Conservation (phyloP, 2,888 invertebrate species). For the Rhogogaster chlorosoma region DNA sequence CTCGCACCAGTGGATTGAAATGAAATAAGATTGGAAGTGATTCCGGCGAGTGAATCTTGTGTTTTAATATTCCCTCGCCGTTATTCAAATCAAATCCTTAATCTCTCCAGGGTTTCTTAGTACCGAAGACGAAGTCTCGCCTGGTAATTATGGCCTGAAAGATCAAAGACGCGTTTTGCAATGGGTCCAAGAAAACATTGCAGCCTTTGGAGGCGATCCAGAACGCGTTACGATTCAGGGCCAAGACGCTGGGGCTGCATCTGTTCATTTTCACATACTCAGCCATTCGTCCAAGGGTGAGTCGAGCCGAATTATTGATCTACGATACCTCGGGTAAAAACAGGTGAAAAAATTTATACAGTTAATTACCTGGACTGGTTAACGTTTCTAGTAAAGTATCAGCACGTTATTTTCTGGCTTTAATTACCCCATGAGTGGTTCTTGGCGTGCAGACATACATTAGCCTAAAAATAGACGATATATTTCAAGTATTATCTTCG, state of each 20-base stretch:
- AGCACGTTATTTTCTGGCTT: background rate
- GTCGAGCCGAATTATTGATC: background rate
- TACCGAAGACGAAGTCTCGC: slow-evolving; percentile 49
- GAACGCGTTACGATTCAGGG: slow-evolving; percentile 49
- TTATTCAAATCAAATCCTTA: background rate
- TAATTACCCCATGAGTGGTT: background rate
- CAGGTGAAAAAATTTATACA: background rate
- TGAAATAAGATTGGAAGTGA: background rate
- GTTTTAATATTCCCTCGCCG: background rate
- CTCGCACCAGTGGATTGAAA: background rate
- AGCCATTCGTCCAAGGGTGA: slow-evolving; percentile 43
- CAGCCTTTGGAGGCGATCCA: slow-evolving; percentile 45
- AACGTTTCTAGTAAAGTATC: background rate
- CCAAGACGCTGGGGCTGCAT: slow-evolving; percentile 45
- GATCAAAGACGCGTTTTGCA: slow-evolving; percentile 42
- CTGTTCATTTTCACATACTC: slow-evolving; percentile 51
- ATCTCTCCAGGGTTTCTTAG: slow-evolving; percentile 43
- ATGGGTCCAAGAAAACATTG: slow-evolving; percentile 50
- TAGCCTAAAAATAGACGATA: background rate
- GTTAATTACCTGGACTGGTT: background rate
- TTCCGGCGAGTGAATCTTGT: background rate
- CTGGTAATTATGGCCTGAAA: slow-evolving; percentile 51
- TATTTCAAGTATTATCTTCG: background rate
- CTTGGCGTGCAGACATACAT: slow-evolving; percentile 25
- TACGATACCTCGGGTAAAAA: background rate